These are phyloP conservation scores for Catharus fuscescens DNA, from an alignment of 2,113 vertebrate genomes.

Conservation along the genomic window DNA sequence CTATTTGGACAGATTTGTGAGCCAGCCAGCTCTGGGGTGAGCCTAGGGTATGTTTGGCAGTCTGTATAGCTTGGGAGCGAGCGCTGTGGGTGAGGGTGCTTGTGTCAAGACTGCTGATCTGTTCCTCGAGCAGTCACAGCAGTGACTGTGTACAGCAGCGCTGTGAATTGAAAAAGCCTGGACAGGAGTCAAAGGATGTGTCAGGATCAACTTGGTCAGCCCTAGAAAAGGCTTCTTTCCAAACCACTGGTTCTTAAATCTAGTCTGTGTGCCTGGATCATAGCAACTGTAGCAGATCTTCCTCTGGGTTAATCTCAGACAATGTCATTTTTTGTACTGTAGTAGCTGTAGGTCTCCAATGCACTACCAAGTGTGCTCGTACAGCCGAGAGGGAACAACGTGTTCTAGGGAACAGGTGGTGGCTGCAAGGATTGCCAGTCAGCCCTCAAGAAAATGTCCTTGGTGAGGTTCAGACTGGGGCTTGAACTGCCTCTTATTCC, in stretches of 20 bases:
- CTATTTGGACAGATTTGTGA: not conserved
- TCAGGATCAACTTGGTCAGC: not conserved
- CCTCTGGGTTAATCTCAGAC: not conserved
- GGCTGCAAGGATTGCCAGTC: not conserved
- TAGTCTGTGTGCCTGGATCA: not conserved
- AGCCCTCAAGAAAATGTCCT: not conserved
- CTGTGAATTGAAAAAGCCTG: not conserved
- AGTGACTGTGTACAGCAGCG: not conserved
- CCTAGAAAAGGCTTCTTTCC: not conserved
- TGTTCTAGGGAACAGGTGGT: not conserved
- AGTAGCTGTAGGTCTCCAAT: not conserved
- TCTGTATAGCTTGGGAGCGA: not conserved
- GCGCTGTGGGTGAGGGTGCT: not conserved
- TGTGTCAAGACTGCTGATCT: not conserved
- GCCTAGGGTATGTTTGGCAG: not conserved
- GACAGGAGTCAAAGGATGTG: not conserved
- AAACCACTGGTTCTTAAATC: not conserved
- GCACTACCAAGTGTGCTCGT: not conserved
- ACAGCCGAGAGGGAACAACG: fast-evolving
- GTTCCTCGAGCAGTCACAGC: not conserved
- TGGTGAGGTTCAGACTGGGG: not conserved
- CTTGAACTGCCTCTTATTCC: not conserved
- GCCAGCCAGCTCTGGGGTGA: not conserved
- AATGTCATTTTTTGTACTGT: not conserved
- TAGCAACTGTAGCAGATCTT: not conserved